phyloP scores from a whole-genome alignment of 2,797 vertebrate genomes.

The Hoplostethus atlanticus region DNA sequence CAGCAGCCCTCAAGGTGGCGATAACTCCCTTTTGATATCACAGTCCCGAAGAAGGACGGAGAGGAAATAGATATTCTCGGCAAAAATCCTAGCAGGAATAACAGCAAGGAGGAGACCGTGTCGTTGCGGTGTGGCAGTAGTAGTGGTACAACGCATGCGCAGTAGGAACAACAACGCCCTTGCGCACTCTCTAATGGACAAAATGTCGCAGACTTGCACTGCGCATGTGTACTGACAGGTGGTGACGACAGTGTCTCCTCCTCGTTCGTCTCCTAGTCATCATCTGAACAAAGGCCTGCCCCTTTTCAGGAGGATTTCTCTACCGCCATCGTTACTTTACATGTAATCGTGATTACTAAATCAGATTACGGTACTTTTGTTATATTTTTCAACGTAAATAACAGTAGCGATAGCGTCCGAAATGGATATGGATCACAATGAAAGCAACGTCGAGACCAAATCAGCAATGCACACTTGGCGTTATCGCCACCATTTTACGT shows the following conservation, averaged over 20 bases:
- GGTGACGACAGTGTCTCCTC: rapidly evolving
- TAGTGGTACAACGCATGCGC: not conserved
- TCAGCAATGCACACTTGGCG: constrained; percentile 81
- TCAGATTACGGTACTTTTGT: constrained; percentile 79
- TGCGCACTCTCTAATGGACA: rapidly evolving
- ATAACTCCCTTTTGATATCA: constrained; percentile 22
- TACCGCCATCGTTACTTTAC: constrained; percentile 82
- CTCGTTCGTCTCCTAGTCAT: constrained; percentile 32
- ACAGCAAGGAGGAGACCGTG: rapidly evolving
- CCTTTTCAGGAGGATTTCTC: constrained; percentile 76
- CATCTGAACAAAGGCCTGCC: constrained; percentile 76
- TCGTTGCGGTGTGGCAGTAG: rapidly evolving
- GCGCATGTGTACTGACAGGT: not conserved
- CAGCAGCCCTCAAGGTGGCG: constrained; percentile 51
- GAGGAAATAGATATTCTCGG: constrained; percentile 25
- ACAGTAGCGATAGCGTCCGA: constrained; percentile 28
- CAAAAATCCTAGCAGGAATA: constrained; percentile 2
- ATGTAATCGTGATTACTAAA: constrained; percentile 83
- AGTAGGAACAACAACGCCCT: not conserved
- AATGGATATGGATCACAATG: constrained; percentile 69
- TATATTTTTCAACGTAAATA: constrained; percentile 33
- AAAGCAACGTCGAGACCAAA: constrained; percentile 68
- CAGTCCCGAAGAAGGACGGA: not conserved
- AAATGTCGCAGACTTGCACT: rapidly evolving
- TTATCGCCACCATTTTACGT: constrained; percentile 84